These are phyloP conservation scores for Pediacus dermestoides DNA, from an alignment of 2,888 invertebrate genomes.

Conservation along the genomic window DNA sequence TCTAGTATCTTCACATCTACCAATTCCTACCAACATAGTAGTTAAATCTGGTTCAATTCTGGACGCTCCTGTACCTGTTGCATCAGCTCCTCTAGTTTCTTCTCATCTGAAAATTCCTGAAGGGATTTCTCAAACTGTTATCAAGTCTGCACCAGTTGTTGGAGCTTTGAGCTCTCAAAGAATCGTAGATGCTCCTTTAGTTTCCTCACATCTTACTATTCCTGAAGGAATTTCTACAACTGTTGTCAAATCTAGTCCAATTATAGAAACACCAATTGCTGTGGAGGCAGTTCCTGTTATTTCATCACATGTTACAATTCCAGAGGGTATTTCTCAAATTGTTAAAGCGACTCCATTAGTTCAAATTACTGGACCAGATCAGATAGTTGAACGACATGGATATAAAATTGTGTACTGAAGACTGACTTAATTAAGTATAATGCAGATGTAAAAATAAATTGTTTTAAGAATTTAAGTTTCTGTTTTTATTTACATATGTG, in stretches of 20 bases:
- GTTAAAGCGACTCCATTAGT: slow-evolving; percentile 1
- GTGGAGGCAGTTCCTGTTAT: neutral
- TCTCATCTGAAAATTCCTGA: neutral
- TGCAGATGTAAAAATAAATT: no score
- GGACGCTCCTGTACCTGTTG: slow-evolving; percentile 6
- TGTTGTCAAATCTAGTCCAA: slow-evolving; percentile 22
- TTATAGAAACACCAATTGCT: slow-evolving; percentile 5
- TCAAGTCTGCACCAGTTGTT: slow-evolving; percentile 34
- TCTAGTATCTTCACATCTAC: slow-evolving; percentile 8
- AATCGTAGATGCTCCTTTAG: neutral
- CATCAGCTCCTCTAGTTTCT: neutral
- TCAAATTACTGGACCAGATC: neutral
- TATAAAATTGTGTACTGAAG: slow-evolving; percentile 6
- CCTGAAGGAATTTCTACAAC: slow-evolving; percentile 31
- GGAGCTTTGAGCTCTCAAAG: slow-evolving; percentile 15
- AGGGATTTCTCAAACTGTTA: slow-evolving; percentile 39
- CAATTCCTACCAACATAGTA: neutral
- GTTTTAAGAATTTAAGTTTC: no score
- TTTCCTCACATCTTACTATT: neutral
- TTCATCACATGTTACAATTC: neutral
- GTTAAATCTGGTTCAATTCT: slow-evolving; percentile 3
- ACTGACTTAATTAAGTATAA: no score
- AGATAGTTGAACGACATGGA: slow-evolving; percentile 5
- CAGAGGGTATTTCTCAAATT: no score
- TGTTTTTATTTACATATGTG: no score